Conservation (phyloP, 2,797 vertebrate genomes). For the Platalea minor region DNA sequence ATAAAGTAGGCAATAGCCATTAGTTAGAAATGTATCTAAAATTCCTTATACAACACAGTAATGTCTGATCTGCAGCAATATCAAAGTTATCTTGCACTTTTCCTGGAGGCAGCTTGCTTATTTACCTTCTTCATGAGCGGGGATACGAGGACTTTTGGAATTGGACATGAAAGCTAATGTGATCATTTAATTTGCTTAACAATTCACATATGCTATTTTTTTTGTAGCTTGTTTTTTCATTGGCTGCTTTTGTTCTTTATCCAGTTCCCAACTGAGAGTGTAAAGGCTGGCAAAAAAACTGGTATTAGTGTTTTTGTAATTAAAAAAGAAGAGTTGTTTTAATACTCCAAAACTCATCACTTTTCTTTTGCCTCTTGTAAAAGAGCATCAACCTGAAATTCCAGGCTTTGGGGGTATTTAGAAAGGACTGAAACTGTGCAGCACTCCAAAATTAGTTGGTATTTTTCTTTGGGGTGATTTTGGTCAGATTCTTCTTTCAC, state of each 20-base stretch:
- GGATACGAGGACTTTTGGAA: neutral
- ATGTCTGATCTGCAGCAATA: neutral
- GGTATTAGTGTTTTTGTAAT: neutral
- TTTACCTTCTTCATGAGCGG: neutral
- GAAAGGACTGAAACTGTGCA: neutral
- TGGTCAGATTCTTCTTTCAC: neutral
- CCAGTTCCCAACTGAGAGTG: neutral
- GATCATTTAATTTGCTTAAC: neutral
- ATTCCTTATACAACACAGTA: neutral
- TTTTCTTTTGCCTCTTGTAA: neutral
- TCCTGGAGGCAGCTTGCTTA: neutral
- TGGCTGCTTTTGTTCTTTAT: neutral
- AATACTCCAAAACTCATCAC: neutral
- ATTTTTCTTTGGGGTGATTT: neutral
- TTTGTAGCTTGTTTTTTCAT: neutral
- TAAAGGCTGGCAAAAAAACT: neutral
- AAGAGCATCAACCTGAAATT: neutral
- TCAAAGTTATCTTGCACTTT: neutral
- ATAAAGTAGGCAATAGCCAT: neutral
- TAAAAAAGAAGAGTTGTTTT: neutral
- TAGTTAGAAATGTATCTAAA: neutral
- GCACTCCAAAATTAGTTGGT: neutral
- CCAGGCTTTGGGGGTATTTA: neutral
- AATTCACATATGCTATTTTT: neutral
- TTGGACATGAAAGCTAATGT: neutral